These are phyloP conservation scores for Albula glossodonta DNA, from an alignment of 2,113 vertebrate genomes.

Conservation along the genomic window DNA sequence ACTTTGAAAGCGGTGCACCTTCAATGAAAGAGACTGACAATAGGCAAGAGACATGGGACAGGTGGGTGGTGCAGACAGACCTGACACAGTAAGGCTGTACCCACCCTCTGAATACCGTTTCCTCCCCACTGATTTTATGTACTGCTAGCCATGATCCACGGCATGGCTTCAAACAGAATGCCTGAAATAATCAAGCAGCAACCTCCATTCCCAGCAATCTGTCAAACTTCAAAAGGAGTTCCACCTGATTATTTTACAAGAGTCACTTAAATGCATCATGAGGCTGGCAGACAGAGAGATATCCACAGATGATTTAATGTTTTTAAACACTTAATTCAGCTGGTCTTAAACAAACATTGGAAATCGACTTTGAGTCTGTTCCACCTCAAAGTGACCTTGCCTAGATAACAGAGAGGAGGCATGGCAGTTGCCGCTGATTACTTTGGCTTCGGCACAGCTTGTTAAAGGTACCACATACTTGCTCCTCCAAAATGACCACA, in stretches of 20 bases:
- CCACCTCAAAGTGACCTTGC: not conserved
- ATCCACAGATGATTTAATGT: not conserved
- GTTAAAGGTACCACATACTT: not conserved
- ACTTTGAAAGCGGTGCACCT: not conserved
- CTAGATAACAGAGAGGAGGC: too few relatives aligned
- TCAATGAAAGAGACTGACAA: not conserved
- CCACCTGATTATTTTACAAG: not conserved
- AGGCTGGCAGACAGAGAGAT: not conserved
- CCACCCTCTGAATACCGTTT: not conserved
- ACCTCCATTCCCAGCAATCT: not conserved
- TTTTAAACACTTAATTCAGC: not conserved
- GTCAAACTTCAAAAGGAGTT: not conserved
- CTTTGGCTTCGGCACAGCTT: not conserved
- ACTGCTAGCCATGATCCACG: not conserved
- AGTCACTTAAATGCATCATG: not conserved
- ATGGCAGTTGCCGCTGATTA: not conserved
- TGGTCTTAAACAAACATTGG: not conserved
- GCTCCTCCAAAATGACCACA: not conserved
- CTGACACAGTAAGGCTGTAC: not conserved
- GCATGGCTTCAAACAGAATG: not conserved
- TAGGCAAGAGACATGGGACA: not conserved
- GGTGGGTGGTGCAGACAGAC: not conserved
- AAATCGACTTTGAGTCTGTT: not conserved
- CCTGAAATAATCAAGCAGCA: not conserved
- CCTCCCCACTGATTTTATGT: not conserved